These are phyloP conservation scores for Pangasius sanitwongsei DNA, from an alignment of 2,797 vertebrate genomes.

Conservation along the genomic window DNA sequence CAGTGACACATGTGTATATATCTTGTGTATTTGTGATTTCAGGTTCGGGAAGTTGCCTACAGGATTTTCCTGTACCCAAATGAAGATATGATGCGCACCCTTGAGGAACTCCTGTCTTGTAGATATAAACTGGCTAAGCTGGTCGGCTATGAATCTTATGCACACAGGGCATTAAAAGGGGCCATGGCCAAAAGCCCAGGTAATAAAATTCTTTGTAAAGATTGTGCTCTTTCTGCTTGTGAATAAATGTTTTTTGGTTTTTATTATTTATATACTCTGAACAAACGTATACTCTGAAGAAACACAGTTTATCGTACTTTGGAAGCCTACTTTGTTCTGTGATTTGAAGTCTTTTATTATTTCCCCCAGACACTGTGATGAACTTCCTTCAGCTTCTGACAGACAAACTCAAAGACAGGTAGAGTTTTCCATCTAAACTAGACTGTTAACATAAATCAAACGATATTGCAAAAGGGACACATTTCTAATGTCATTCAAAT, in stretches of 20 bases:
- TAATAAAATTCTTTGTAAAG: slow-evolving; percentile 56
- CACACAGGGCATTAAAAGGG: slow-evolving; percentile 91
- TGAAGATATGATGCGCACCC: slow-evolving; percentile 76
- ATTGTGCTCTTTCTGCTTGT: neutral
- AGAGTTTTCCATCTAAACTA: slow-evolving; percentile 28
- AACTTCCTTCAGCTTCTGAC: slow-evolving; percentile 90
- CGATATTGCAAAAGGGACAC: neutral
- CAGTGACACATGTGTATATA: neutral
- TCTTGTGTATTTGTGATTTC: slow-evolving; percentile 25
- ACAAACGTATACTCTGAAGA: neutral
- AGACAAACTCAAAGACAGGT: slow-evolving; percentile 89
- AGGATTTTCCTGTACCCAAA: slow-evolving; percentile 93
- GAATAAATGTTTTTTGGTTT: neutral
- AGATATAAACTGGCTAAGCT: slow-evolving; percentile 86
- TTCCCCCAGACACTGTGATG: slow-evolving; percentile 85
- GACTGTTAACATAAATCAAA: neutral
- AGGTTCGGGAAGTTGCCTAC: slow-evolving; percentile 96
- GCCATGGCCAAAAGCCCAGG: slow-evolving; percentile 95
- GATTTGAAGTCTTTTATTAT: neutral
- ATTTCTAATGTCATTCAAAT: neutral
- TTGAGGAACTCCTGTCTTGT: slow-evolving; percentile 86
- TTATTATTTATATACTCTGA: neutral
- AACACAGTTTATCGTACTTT: neutral
- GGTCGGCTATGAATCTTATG: slow-evolving; percentile 89
- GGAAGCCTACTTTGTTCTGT: neutral